Base-by-base conservation (phyloP, 2,888 invertebrate genomes). In the Agonum fuliginosum region DNA sequence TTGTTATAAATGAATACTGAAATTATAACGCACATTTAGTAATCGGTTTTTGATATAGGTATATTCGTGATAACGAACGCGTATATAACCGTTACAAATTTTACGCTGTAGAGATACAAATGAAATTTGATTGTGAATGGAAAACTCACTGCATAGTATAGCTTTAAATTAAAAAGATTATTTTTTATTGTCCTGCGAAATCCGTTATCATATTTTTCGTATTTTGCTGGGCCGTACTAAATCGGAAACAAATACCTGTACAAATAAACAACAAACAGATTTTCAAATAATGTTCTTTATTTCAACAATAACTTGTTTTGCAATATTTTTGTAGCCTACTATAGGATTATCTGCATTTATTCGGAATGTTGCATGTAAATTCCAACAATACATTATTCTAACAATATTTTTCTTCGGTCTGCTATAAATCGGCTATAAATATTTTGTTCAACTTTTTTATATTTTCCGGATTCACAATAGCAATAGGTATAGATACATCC, bases 21-120 rank as follows among this genome's bases (percentile, higher is more conserved):
- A 43, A 70, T 70, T 41, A 67, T 67, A 67, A 67, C 67, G 67
- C 67, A 67, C 67, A 67, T 67, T 41, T 41, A 67, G 34, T 41
- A 67, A 67, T 67, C 67, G 54, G 54, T 54, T 54, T 54, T 54
- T 54, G 54, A 54, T 54, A 54, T 37, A 37, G 54, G 24, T 54
- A 54, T 37, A 37, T 37, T 37, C 37, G n/a, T n/a, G 24, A 22
- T 27, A 54, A 27, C 54, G n/a, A 54, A 24, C 22, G n/a, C 24
- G 22, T 22, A 22, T 12, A 54, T 2, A 54, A 54, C 54, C 24
- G 54, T 22, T 54, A 54, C 24, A 54, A 54, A 54, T 54, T 54
- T 24, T 12, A 8, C 54, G 5, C 54, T 24, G 54, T 12, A 54
- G 37, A 37, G 24, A 51, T 51, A n/a, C 22, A 51, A 54, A 54